Evolutionary conservation across 1,140 invertebrate genomes (phyloP).

Genomic region (Eumaeus atala): DNA sequence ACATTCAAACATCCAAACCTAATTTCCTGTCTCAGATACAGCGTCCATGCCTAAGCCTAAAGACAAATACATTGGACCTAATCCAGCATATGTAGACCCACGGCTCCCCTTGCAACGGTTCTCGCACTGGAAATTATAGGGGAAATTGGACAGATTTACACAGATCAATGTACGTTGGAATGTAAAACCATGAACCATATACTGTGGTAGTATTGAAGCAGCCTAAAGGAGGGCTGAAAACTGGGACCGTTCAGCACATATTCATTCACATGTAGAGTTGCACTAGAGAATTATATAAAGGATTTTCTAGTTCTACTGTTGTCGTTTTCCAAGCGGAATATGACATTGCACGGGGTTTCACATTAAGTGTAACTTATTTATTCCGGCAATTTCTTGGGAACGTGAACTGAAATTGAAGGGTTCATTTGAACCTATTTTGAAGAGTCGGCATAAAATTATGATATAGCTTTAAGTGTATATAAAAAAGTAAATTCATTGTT

Average conservation of each 20-base stretch:
- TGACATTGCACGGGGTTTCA: too few species aligned
- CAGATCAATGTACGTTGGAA: constrained; percentile 27
- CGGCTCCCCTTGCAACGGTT: constrained; percentile 22
- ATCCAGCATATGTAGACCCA: constrained; percentile 36
- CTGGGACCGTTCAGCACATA: constrained; percentile 24
- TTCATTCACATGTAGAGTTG: constrained; percentile 14
- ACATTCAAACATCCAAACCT: constrained; percentile 64
- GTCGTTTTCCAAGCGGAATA: too few species aligned
- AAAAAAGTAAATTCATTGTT: too few species aligned
- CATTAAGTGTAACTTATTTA: too few species aligned
- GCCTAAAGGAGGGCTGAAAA: constrained; percentile 32
- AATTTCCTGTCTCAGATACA: constrained; percentile 71
- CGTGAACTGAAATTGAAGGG: too few species aligned
- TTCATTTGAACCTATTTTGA: too few species aligned
- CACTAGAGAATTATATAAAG: background rate
- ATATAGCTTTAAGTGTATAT: too few species aligned
- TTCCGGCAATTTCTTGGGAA: too few species aligned
- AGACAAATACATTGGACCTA: constrained; percentile 54
- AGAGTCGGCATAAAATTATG: too few species aligned
- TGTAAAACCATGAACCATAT: constrained; percentile 12
- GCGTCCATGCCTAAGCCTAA: constrained; percentile 48
- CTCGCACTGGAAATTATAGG: constrained; percentile 12
- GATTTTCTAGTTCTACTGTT: too few species aligned
- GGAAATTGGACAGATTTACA: constrained; percentile 26
- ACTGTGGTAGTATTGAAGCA: constrained; percentile 21